Conservation (phyloP, 2,888 invertebrate species). For the Bibio marci region DNA sequence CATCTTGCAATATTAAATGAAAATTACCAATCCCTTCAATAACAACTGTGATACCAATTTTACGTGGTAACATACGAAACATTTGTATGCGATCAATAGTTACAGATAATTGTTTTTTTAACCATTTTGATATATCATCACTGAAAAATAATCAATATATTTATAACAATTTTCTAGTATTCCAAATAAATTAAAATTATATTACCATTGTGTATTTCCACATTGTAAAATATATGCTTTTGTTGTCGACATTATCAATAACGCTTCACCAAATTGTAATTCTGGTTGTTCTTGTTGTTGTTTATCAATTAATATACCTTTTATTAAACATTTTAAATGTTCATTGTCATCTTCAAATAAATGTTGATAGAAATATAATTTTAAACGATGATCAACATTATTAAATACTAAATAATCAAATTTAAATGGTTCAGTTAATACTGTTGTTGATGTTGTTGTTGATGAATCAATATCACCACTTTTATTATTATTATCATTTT, state of each 20-base stretch:
- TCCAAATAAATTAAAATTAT: constrained; percentile 1
- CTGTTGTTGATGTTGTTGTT: too few relatives aligned
- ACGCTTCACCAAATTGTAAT: constrained; percentile 16
- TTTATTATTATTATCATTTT: constrained; percentile 9
- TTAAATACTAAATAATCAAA: constrained; percentile 36
- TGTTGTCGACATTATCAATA: constrained; percentile 34
- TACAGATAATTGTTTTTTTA: constrained; percentile 31
- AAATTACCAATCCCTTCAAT: constrained; percentile 27
- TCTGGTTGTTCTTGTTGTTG: too few relatives aligned
- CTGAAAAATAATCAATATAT: constrained; percentile 14
- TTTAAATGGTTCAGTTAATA: constrained; percentile 23
- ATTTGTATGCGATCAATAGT: constrained; percentile 30
- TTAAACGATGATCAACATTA: constrained; percentile 39
- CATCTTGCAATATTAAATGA: constrained; percentile 32
- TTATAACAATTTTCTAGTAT: constrained; percentile 3
- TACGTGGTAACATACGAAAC: constrained; percentile 35
- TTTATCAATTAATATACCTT: constrained; percentile 9
- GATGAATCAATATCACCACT: too few relatives aligned
- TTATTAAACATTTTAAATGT: constrained; percentile 33
- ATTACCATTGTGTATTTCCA: background rate
- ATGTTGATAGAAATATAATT: constrained; percentile 35
- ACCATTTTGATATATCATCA: constrained; percentile 36
- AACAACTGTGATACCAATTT: constrained; percentile 33
- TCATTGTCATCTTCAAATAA: constrained; percentile 37
- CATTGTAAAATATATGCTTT: constrained; percentile 33